Percentiles rank a stretch among this genome's conserved stretches.
Evolutionary conservation across 2,113 vertebrate genomes (phyloP).

Genomic region (Desmodus rotundus): DNA sequence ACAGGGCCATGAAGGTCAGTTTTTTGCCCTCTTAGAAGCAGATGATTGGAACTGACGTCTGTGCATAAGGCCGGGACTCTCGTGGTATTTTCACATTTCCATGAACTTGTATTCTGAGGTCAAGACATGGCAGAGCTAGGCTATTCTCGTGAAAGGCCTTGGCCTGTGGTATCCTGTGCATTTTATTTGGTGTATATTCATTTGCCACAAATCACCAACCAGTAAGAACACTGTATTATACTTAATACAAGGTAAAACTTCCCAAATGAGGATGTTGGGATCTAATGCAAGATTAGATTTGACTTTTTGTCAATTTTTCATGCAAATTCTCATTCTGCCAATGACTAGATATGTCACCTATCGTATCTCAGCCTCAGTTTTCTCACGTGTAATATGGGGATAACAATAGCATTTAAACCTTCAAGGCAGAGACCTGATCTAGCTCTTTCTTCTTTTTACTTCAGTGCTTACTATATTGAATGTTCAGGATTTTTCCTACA

Average conservation of each 20-base stretch:
- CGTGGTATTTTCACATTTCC: neutral
- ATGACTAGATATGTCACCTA: neutral
- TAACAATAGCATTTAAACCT: neutral
- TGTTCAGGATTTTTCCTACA: neutral
- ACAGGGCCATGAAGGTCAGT: neutral
- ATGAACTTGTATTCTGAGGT: neutral
- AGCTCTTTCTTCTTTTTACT: neutral
- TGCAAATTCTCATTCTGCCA: neutral
- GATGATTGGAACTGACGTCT: neutral
- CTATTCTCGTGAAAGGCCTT: neutral
- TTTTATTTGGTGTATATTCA: neutral
- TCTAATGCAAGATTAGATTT: neutral
- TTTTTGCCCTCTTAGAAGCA: neutral
- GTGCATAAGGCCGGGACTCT: neutral
- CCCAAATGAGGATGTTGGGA: neutral
- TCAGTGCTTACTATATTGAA: neutral
- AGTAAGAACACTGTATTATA: neutral
- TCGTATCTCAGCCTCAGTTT: neutral
- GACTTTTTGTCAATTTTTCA: neutral
- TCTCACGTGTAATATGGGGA: neutral
- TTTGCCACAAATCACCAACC: neutral
- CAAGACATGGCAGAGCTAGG: neutral
- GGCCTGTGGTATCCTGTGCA: neutral
- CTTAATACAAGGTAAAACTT: neutral
- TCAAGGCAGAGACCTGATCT: neutral